These are phyloP conservation scores for Nesidiocoris tenuis DNA, from an alignment of 2,888 invertebrate genomes.

Conservation along the genomic window DNA sequence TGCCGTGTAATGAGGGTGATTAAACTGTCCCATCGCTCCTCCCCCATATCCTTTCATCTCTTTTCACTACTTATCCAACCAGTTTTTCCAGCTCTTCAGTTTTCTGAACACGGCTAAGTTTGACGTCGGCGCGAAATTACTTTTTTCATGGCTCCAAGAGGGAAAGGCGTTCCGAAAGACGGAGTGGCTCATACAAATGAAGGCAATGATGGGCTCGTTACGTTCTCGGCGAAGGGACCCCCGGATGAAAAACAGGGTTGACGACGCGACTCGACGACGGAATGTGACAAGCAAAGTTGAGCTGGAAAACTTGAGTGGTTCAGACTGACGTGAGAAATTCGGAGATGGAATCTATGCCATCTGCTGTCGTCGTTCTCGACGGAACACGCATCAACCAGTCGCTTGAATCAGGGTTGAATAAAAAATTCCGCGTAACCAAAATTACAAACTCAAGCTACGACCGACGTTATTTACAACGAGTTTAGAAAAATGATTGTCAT, in stretches of 20 bases:
- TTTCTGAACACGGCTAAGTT: neutral
- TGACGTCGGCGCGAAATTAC: neutral
- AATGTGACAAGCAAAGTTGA: neutral
- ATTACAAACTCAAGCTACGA: no score
- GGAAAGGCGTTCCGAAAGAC: neutral
- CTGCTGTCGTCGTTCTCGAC: neutral
- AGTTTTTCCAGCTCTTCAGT: neutral
- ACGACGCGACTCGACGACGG: neutral
- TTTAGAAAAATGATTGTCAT: no score
- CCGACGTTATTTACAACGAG: no score
- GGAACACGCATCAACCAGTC: no score
- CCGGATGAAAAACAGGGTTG: neutral
- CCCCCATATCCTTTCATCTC: neutral
- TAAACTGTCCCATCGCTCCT: neutral
- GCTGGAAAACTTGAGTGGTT: neutral
- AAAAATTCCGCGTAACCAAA: no score
- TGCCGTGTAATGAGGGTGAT: neutral
- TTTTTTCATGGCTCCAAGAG: neutral
- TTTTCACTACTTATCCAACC: neutral
- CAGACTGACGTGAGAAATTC: neutral
- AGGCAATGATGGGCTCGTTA: constrained; percentile 17
- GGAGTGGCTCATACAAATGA: constrained; percentile 1
- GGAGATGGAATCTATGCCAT: neutral
- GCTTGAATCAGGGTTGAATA: no score
- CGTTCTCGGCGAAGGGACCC: neutral